Conservation (phyloP, 2,888 invertebrate genomes). For the Keiferia lycopersicella region DNA sequence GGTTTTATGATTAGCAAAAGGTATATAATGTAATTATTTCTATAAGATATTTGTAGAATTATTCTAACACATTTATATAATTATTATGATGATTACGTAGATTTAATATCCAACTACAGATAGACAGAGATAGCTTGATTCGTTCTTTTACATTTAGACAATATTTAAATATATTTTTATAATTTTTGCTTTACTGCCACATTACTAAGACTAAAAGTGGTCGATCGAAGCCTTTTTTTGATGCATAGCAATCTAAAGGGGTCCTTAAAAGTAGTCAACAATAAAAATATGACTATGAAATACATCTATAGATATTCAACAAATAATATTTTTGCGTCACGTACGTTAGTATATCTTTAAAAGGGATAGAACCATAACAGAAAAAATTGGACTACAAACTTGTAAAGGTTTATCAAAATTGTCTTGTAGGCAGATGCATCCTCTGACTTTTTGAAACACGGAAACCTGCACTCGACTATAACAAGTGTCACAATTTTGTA, state of each 20-base stretch:
- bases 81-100: slow-evolving; percentile 45
- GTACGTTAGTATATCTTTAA: slow-evolving; percentile 54
- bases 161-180: slow-evolving; percentile 21
- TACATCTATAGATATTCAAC: slow-evolving; percentile 54
- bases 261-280: slow-evolving; percentile 79
- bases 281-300: slow-evolving; percentile 68
- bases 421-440: slow-evolving; percentile 36
- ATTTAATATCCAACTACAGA: slow-evolving; percentile 28
- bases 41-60: slow-evolving; percentile 42
- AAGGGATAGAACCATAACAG: slow-evolving; percentile 68
- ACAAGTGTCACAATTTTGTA: slow-evolving; percentile 19
- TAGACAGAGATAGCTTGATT: slow-evolving; percentile 49
- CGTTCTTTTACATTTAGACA: slow-evolving; percentile 30
- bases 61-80: slow-evolving; percentile 51
- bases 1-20: slow-evolving; percentile 26
- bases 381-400: slow-evolving; percentile 62
- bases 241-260: slow-evolving; percentile 59
- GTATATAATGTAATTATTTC: not conserved
- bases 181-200: slow-evolving; percentile 40
- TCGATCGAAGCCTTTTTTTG: slow-evolving; percentile 44
- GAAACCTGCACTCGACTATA: slow-evolving; percentile 3
- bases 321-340: slow-evolving; percentile 51
- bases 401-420: slow-evolving; percentile 77
- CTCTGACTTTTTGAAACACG: not conserved
- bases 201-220: slow-evolving; percentile 46